Conservation (phyloP, 2,113 vertebrate genomes). For the Hemichromis elongatus region DNA sequence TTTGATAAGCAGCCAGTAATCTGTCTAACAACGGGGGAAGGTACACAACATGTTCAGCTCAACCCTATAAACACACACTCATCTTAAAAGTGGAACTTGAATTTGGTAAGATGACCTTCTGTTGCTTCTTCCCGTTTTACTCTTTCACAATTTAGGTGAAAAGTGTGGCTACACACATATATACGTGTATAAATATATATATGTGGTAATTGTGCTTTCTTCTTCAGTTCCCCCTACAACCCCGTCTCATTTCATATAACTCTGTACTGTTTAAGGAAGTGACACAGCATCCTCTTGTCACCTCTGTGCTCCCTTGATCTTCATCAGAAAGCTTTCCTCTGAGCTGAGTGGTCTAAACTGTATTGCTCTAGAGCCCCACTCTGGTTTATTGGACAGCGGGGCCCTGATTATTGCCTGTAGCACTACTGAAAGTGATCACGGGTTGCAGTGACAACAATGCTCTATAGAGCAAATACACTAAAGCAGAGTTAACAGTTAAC, state of each 20-base stretch:
- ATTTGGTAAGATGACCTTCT: neutral
- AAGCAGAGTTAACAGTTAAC: neutral
- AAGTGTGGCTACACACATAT: neutral
- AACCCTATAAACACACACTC: neutral
- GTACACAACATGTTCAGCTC: no score
- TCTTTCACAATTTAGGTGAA: slow-evolving; percentile 3
- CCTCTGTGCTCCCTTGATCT: neutral
- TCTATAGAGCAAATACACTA: neutral
- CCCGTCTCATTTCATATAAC: neutral
- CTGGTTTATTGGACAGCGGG: neutral
- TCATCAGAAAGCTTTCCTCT: slow-evolving; percentile 13
- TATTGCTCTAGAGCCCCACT: neutral
- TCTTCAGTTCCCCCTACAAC: neutral
- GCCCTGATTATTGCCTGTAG: neutral
- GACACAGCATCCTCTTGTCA: neutral
- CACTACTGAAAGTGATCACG: neutral
- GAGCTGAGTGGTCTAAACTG: neutral
- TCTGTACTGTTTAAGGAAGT: slow-evolving; percentile 35
- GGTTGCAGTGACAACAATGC: neutral
- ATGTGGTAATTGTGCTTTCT: neutral
- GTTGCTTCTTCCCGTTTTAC: neutral
- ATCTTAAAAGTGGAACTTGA: slow-evolving; percentile 22
- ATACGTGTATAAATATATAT: neutral
- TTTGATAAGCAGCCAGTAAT: neutral
- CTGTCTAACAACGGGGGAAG: neutral